Conservation (phyloP, 2,113 vertebrate genomes). For the Melanotaenia duboulayi region DNA sequence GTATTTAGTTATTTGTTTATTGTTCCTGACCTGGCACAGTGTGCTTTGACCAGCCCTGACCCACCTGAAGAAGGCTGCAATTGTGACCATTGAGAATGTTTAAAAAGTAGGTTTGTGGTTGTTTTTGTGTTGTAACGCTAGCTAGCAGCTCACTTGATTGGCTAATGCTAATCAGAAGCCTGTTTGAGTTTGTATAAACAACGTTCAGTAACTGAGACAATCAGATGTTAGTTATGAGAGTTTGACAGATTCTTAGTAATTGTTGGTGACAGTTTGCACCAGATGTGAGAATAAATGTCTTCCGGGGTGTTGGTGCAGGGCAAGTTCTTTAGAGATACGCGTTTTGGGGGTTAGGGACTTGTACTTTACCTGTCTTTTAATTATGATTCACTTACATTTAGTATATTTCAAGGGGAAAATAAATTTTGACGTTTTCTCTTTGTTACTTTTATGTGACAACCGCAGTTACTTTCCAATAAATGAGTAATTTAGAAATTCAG, state of each 20-base stretch:
- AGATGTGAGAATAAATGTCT: no score
- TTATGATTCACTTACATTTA: no score
- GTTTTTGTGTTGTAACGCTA: conserved; percentile 25
- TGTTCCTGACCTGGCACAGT: neutral
- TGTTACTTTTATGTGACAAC: no score
- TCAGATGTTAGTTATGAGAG: neutral
- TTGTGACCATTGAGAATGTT: conserved; percentile 78
- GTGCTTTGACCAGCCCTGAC: neutral
- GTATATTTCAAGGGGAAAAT: no score
- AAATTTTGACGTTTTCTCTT: no score
- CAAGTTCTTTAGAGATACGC: no score
- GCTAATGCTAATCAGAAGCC: conserved; percentile 41
- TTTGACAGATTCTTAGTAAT: neutral
- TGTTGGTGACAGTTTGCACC: no score
- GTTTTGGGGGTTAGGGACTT: no score
- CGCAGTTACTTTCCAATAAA: no score
- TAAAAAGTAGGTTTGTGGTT: conserved; percentile 81
- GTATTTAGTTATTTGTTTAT: conserved; percentile 4
- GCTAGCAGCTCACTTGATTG: conserved; percentile 22
- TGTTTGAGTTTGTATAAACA: neutral
- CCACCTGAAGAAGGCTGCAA: conserved; percentile 7
- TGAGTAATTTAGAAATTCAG: no score
- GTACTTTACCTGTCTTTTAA: no score
- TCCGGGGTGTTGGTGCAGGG: no score
- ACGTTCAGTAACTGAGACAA: neutral